phyloP scores from a whole-genome alignment of 2,888 invertebrate genomes.

The Caenorhabditis sp. region DNA sequence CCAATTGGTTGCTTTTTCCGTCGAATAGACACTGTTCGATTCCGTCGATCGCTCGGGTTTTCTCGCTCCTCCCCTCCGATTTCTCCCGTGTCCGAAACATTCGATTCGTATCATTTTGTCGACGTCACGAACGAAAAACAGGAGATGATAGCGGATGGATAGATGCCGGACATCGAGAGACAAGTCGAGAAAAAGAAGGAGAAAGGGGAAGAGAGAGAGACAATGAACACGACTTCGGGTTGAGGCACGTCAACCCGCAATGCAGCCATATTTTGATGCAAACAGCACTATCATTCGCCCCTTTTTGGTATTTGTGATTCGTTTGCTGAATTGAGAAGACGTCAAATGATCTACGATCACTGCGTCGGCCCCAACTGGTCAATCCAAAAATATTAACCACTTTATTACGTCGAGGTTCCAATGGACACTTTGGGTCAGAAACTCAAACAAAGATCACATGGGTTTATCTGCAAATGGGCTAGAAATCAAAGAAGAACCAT shows the following conservation, averaged over 20 bases:
- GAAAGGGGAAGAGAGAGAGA: no score
- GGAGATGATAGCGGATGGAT: slow-evolving; percentile 33
- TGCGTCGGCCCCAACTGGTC: background rate
- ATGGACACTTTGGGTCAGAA: slow-evolving; percentile 3
- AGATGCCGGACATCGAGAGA: slow-evolving; percentile 26
- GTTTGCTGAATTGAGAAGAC: slow-evolving; percentile 46
- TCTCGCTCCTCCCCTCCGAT: background rate
- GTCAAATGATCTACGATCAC: slow-evolving; percentile 47
- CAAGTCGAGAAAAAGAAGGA: slow-evolving; percentile 13
- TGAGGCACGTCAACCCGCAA: slow-evolving; percentile 49
- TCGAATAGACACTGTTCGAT: slow-evolving; percentile 5
- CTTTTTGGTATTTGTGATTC: slow-evolving; percentile 36
- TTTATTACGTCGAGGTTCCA: slow-evolving; percentile 33
- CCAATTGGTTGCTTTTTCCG: slow-evolving; percentile 21
- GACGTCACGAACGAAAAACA: slow-evolving; percentile 22
- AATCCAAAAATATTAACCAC: slow-evolving; percentile 38
- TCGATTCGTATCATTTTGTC: slow-evolving; percentile 31
- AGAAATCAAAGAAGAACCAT: slow-evolving; percentile 54
- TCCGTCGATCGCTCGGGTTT: no score
- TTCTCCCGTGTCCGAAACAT: slow-evolving; percentile 1
- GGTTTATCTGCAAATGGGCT: slow-evolving; percentile 2
- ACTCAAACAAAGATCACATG: slow-evolving; percentile 6
- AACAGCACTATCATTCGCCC: slow-evolving; percentile 6
- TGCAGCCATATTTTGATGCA: slow-evolving; percentile 32
- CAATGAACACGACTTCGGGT: slow-evolving; percentile 33